Evolutionary conservation across 64 coral and sea anemone species (phyloP), one percentile per base, ranked within the genome.

Genomic region (Stylophora pistillata): DNA sequence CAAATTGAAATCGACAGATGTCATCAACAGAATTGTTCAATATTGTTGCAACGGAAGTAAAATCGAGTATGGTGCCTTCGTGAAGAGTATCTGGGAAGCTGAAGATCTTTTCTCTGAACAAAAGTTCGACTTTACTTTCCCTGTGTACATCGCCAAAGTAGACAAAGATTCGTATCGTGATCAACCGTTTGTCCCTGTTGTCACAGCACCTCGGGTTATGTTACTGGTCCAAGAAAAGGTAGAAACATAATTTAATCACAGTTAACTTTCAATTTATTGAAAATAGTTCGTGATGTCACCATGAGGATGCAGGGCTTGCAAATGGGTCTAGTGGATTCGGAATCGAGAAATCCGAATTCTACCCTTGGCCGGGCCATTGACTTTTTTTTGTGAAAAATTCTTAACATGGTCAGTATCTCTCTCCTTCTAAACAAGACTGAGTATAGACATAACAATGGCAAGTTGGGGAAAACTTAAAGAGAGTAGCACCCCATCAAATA

Each of bases 81-180:
- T 93, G 16, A 89, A 79, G 64, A 78, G 87, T 34, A 84, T 90
- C 1, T 55, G 88, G n/a, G 73, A 93, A 53, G 95, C 95, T 0
- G 95, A 93, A 16, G 70, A 90, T 16, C 81, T 93, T 30, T 90
- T 95, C 12, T 89, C 86, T 15, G 88, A 89, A 71, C 89, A 96
- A 53, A 81, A 41, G 10, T 96, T 93, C n/a, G 95, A 96, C n/a
- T 96, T 96, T 16, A 93, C 91, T 15, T 96, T 89, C 56, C 95
- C 95, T 2, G 89, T 96, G 12, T 96, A 96, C 66, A 68, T 82
- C 12, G 33, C 58, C 56, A 92, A 85, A 25, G 59, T 76, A 82
- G 85, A 75, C 59, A 92, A 75, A 27, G 64, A 86, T 9, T 41
- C 75, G 21, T 92, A 92, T 47, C 86, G 64, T 25, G 83, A 78